Percentiles rank a stretch among this genome's conserved stretches.
Evolutionary conservation across 2,113 vertebrate genomes (phyloP).

Genomic region (Platanista minor): DNA sequence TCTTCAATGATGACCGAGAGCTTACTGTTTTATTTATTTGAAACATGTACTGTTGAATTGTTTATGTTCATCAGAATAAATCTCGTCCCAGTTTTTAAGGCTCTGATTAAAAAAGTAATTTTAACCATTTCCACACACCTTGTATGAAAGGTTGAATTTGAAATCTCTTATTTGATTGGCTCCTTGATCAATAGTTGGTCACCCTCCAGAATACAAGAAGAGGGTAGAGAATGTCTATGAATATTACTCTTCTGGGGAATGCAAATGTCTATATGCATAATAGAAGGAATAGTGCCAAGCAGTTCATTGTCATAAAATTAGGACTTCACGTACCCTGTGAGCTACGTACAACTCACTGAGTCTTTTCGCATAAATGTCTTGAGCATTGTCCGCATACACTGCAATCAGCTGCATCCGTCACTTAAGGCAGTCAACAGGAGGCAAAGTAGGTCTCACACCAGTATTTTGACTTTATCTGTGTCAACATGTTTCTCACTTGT

Average conservation of each 20-base stretch:
- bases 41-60: background rate
- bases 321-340: background rate
- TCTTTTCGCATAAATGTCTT: background rate
- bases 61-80: background rate
- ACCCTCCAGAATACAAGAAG: background rate
- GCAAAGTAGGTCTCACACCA: fast-evolving
- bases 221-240: background rate
- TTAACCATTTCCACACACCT: background rate
- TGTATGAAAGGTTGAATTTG: background rate
- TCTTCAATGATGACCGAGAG: background rate
- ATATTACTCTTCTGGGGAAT: background rate
- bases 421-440: background rate
- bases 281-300: background rate
- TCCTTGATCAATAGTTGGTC: background rate
- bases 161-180: background rate
- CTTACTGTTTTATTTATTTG: background rate
- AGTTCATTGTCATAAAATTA: background rate
- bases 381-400: fast-evolving
- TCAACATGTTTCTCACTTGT: background rate
- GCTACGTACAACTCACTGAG: fast-evolving
- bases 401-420: fast-evolving
- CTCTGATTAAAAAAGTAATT: background rate
- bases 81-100: background rate
- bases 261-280: background rate
- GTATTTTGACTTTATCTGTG: background rate